Conservation (phyloP, 2,113 vertebrate genomes). For the Cygnus atratus region DNA sequence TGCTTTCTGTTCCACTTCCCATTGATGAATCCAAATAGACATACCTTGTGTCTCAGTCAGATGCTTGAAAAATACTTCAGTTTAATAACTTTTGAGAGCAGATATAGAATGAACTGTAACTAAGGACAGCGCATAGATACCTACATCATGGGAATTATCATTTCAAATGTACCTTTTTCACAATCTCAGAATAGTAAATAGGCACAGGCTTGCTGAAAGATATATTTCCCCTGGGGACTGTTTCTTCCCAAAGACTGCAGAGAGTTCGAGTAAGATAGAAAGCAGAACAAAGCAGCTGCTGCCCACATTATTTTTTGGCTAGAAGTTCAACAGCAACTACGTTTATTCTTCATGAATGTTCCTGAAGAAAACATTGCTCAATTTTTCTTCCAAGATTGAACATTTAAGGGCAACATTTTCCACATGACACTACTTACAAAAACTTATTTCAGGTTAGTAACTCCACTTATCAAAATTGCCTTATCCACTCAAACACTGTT, state of each 20-base stretch:
- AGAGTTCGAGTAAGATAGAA: background rate
- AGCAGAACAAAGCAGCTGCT: background rate
- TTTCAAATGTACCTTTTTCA: background rate
- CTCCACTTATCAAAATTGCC: background rate
- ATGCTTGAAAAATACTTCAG: background rate
- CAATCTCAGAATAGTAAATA: background rate
- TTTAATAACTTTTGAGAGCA: background rate
- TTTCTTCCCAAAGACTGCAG: background rate
- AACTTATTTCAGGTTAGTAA: background rate
- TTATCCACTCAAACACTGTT: background rate
- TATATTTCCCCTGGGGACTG: background rate
- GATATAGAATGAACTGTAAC: background rate
- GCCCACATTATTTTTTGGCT: background rate
- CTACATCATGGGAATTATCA: background rate
- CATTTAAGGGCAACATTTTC: background rate
- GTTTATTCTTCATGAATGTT: background rate
- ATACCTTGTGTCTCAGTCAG: background rate
- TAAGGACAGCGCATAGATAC: background rate
- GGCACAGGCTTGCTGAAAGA: background rate
- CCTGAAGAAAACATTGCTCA: background rate
- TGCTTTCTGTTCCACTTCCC: fast-evolving
- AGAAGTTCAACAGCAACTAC: background rate
- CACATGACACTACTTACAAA: background rate
- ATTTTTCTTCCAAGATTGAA: background rate
- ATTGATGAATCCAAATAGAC: background rate